phyloP scores from a whole-genome alignment of 2,113 vertebrate genomes.

The Macquaria ambigua region DNA sequence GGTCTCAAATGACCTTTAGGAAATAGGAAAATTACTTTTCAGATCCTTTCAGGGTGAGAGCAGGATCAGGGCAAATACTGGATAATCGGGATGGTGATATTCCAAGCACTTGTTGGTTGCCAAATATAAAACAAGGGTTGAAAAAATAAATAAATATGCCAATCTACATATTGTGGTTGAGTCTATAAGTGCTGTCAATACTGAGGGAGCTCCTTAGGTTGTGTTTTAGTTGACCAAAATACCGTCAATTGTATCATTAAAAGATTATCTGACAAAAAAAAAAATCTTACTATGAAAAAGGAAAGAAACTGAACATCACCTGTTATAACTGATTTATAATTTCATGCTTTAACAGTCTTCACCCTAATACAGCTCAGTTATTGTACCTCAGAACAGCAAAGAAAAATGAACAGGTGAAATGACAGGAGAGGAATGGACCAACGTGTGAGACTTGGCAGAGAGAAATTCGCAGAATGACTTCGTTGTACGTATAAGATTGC shows the following conservation, averaged over 20 bases:
- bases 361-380: not conserved
- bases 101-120: not conserved
- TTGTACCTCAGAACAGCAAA: not conserved
- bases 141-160: conserved; percentile 1
- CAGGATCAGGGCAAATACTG: not conserved
- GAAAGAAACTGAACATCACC: not conserved
- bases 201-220: not conserved
- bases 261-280: not conserved
- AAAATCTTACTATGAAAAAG: not conserved
- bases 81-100: not conserved
- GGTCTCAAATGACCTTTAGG: conserved; percentile 62
- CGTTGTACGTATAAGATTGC: not conserved
- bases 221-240: not conserved
- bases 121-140: not conserved
- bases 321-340: not conserved
- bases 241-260: not conserved
- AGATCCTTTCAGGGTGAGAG: conserved; percentile 24
- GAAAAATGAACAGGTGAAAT: not conserved
- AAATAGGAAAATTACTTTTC: conserved; percentile 50
- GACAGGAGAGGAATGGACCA: conserved; percentile 32
- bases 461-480: conserved; percentile 39
- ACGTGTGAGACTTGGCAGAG: conserved; percentile 18
- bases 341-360: not conserved
- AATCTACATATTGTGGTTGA: not conserved
- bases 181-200: not conserved